Percentiles rank a stretch among this genome's conserved stretches.
phyloP scores from a whole-genome alignment of 2,888 invertebrate genomes.

The Cotesia congregata region DNA sequence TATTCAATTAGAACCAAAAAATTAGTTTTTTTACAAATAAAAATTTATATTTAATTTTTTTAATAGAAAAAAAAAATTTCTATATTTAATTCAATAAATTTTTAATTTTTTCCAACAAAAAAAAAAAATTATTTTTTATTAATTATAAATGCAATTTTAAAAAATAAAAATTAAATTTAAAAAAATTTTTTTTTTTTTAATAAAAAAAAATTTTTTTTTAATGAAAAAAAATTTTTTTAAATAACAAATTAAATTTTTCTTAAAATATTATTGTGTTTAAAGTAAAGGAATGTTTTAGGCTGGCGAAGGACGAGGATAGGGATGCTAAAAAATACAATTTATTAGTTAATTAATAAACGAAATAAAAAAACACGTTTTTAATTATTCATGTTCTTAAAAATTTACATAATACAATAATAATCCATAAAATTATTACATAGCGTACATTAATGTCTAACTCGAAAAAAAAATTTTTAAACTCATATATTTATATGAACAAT shows the following conservation, averaged over 20 bases:
- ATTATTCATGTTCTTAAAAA: not conserved
- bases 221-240: not conserved
- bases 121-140: too few species aligned
- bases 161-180: too few species aligned
- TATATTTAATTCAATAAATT: too few species aligned
- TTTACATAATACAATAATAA: constrained; percentile 15
- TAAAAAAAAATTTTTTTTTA: not conserved
- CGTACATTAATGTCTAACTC: constrained; percentile 2
- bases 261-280: not conserved
- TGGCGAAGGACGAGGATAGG: constrained; percentile 12
- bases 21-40: too few species aligned
- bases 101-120: too few species aligned
- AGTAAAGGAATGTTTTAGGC: constrained; percentile 7
- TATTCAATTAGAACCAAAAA: too few species aligned
- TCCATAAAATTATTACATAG: constrained; percentile 5
- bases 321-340: not conserved
- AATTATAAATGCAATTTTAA: not conserved
- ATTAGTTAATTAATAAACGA: not conserved
- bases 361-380: constrained; percentile 7
- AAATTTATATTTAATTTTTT: too few species aligned
- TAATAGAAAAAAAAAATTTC: too few species aligned
- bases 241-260: too few species aligned
- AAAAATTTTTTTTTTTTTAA: not conserved
- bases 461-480: not conserved
- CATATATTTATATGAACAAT: constrained; percentile 26